Percentiles rank a stretch among this genome's conserved stretches.
phyloP scores from a whole-genome alignment of 2,797 vertebrate genomes.

The Hapalemur alaotrensis region DNA sequence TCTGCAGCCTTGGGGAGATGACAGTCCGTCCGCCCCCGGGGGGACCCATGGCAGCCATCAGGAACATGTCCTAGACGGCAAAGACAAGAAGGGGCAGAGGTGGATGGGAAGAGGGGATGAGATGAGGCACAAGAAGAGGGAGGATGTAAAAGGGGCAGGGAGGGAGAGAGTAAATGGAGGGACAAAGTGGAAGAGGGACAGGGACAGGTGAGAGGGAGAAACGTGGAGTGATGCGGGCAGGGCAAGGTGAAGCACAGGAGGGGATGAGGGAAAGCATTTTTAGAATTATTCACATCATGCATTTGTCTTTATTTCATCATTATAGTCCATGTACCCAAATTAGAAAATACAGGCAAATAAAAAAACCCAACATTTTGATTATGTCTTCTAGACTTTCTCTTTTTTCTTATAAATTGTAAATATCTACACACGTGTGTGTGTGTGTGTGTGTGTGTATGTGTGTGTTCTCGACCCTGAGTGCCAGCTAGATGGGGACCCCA shows the following conservation, averaged over 20 bases:
- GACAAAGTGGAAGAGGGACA: neutral
- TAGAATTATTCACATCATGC: neutral
- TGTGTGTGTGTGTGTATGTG: too few species aligned
- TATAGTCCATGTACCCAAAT: neutral
- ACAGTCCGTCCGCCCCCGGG: constrained; percentile 91
- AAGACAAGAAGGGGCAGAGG: neutral
- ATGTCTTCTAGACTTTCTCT: neutral
- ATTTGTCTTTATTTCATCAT: neutral
- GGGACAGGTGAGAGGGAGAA: neutral
- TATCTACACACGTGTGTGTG: neutral
- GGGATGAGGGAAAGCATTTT: neutral
- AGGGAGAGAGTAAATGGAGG: neutral
- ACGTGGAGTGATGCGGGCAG: neutral
- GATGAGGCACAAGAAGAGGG: neutral
- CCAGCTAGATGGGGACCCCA: neutral
- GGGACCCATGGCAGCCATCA: constrained; percentile 93
- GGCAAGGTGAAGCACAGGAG: neutral
- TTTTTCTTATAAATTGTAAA: neutral
- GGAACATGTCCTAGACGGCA: constrained; percentile 89
- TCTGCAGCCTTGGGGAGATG: constrained; percentile 91
- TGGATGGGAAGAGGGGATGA: neutral
- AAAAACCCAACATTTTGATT: neutral
- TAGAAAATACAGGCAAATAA: neutral
- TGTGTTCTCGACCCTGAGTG: neutral
- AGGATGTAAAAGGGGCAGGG: neutral